A percentile compares a stretch with the other conserved stretches of the same genome.
phyloP scores from a whole-genome alignment of 2,113 vertebrate genomes.

The Callospermophilus lateralis region DNA sequence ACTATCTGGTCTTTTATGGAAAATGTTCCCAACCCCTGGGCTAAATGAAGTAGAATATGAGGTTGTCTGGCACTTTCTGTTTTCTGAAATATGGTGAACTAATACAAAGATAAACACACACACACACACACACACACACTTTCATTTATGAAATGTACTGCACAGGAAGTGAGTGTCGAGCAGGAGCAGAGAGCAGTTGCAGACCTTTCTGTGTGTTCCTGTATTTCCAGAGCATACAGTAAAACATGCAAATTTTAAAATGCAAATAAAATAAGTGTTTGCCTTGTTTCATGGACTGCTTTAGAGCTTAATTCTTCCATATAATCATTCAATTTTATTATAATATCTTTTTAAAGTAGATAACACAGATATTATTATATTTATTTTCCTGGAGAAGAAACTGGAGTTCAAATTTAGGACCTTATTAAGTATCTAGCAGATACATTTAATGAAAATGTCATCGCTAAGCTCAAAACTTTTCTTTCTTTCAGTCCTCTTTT shows the following conservation, averaged over 20 bases:
- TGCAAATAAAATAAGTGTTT: neutral
- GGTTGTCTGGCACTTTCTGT: neutral
- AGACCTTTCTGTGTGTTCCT: neutral
- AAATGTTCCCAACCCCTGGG: neutral
- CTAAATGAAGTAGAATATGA: neutral
- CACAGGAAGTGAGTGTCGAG: neutral
- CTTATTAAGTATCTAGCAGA: neutral
- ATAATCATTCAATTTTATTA: conserved; percentile 37
- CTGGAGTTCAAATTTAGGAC: neutral
- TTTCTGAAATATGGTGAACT: neutral
- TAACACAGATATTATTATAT: neutral
- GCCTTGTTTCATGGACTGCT: neutral
- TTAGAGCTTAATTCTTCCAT: neutral
- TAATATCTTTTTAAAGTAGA: neutral
- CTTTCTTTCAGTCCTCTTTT: neutral
- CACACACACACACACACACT: neutral
- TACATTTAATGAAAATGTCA: neutral
- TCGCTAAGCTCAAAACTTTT: neutral
- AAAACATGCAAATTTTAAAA: neutral
- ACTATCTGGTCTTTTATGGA: neutral
- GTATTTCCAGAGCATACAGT: neutral
- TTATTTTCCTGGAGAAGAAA: neutral
- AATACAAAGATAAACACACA: neutral
- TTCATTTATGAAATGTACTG: neutral
- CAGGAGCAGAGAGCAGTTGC: neutral